A percentile compares a stretch with the other conserved stretches of the same genome.
These are phyloP conservation scores for Triops cancriformis DNA, from an alignment of 1,140 invertebrate genomes.

Conservation along the genomic window DNA sequence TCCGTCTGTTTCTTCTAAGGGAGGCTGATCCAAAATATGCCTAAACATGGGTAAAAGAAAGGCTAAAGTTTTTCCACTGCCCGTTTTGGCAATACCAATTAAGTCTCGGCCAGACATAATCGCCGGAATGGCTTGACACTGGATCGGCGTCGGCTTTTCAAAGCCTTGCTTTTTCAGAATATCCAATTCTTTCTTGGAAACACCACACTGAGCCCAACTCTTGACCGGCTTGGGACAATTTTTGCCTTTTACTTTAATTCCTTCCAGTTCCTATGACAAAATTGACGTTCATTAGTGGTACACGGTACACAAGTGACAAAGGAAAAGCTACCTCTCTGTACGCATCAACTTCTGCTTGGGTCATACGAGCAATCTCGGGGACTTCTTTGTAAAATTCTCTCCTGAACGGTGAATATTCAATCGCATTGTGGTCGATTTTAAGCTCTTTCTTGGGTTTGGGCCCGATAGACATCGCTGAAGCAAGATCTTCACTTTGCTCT, in stretches of 20 bases:
- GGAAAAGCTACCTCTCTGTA: constrained; percentile 54
- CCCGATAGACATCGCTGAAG: constrained; percentile 78
- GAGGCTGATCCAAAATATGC: constrained; percentile 90
- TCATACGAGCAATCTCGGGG: constrained; percentile 82
- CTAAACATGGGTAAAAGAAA: constrained; percentile 98
- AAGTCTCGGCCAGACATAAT: constrained; percentile 95
- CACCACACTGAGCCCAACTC: constrained; percentile 97
- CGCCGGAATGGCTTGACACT: constrained; percentile 96
- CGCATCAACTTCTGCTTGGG: constrained; percentile 71
- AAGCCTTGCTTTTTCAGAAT: constrained; percentile 85
- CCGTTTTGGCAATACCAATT: constrained; percentile 98
- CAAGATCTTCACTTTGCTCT: constrained; percentile 90
- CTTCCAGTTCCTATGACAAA: constrained; percentile 47
- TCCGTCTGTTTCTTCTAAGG: constrained; percentile 89
- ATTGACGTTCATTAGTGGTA: constrained; percentile 50
- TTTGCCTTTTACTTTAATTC: constrained; percentile 56
- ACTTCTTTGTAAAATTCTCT: constrained; percentile 97
- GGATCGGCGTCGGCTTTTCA: constrained; percentile 97
- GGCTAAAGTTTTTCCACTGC: constrained; percentile 96
- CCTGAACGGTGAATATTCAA: constrained; percentile 79
- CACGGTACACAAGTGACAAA: constrained; percentile 15
- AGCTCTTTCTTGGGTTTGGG: constrained; percentile 80
- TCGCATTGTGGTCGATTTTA: constrained; percentile 75
- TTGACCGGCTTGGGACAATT: constrained; percentile 91
- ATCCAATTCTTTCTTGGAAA: constrained; percentile 92